Percentiles rank a stretch among this genome's conserved stretches.
phyloP scores from a whole-genome alignment of 2,797 vertebrate genomes.

The Peromyscus melanophrys region DNA sequence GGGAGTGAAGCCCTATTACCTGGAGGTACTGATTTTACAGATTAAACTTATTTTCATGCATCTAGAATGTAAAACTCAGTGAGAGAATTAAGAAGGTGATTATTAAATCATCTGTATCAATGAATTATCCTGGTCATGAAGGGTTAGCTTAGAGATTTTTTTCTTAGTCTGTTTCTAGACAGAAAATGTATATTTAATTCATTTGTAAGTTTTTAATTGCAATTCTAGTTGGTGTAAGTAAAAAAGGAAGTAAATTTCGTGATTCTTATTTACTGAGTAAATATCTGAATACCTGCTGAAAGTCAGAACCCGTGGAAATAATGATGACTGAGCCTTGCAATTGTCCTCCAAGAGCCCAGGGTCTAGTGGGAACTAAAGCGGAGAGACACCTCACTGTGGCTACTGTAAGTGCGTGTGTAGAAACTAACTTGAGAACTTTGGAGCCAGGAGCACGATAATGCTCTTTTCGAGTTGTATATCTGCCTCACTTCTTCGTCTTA shows the following conservation, averaged over 20 bases:
- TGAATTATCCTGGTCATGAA: slow-evolving; percentile 34
- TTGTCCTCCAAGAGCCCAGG: background rate
- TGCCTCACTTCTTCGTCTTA: background rate
- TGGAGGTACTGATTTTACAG: background rate
- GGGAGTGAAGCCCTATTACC: background rate
- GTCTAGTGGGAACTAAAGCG: background rate
- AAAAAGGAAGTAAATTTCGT: slow-evolving; percentile 26
- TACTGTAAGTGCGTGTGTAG: background rate
- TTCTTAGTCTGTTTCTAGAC: slow-evolving; percentile 18
- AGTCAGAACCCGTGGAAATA: background rate
- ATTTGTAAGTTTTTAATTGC: slow-evolving; percentile 59
- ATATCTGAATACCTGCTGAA: slow-evolving; percentile 38
- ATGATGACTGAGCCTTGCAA: slow-evolving; percentile 4
- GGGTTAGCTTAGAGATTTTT: background rate
- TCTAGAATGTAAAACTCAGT: background rate
- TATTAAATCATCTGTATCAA: background rate
- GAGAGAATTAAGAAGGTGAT: slow-evolving; percentile 21
- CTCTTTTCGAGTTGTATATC: background rate
- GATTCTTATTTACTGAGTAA: slow-evolving; percentile 41
- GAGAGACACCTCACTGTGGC: background rate
- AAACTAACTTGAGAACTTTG: background rate
- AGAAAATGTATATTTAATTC: slow-evolving; percentile 32
- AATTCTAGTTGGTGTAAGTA: background rate
- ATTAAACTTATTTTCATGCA: slow-evolving; percentile 16
- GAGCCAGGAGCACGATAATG: background rate